Evolutionary conservation across 2,888 invertebrate genomes (phyloP).

Genomic region (Drosophila anomalata): DNA sequence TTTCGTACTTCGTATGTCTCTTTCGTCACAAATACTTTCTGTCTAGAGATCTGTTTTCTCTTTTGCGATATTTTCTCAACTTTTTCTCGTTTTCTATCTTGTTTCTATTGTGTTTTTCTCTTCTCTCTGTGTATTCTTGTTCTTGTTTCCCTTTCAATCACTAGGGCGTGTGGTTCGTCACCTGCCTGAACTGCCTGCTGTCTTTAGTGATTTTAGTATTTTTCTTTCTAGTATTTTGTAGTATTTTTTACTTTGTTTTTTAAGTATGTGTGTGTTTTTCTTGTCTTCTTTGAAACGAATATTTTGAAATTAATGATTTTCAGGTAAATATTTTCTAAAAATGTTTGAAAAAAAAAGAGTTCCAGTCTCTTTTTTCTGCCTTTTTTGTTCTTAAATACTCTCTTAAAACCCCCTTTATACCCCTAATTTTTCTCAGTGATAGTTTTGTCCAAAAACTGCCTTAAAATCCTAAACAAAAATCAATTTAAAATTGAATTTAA

Average conservation of each 20-base stretch:
- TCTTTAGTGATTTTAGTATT: too few relatives aligned
- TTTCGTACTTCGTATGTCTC: conserved; percentile 18
- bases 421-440: background rate
- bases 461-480: too few relatives aligned
- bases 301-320: background rate
- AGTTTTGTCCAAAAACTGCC: background rate
- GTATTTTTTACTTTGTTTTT: background rate
- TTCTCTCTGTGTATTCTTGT: conserved; percentile 17
- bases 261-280: background rate
- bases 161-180: too few relatives aligned
- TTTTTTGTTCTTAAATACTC: too few relatives aligned
- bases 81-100: conserved; percentile 7
- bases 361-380: too few relatives aligned
- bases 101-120: conserved; percentile 29
- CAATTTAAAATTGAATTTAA: conserved; percentile 2
- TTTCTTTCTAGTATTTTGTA: too few relatives aligned
- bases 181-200: too few relatives aligned
- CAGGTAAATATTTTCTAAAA: background rate
- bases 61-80: background rate
- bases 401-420: too few relatives aligned
- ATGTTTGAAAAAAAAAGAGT: background rate
- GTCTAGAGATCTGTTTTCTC: background rate
- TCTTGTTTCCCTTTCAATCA: background rate
- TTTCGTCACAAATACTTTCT: too few relatives aligned
- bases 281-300: background rate